A percentile compares a stretch with the other conserved stretches of the same genome.
These are phyloP conservation scores for Zaprionus lineosus DNA, from an alignment of 2,888 invertebrate genomes.

Conservation along the genomic window DNA sequence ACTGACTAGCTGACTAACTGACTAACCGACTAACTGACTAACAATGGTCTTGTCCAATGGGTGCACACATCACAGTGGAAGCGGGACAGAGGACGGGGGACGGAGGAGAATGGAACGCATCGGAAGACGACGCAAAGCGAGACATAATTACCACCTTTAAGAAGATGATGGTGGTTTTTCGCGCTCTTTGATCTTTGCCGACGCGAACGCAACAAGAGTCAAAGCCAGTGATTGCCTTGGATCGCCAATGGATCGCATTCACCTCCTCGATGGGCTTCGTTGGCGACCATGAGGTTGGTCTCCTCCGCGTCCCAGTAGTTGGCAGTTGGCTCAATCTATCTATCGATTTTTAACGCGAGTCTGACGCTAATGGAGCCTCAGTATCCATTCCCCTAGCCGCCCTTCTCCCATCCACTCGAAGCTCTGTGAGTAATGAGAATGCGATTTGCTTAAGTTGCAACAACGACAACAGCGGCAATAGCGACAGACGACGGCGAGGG, in stretches of 20 bases:
- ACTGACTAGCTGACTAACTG: conserved; percentile 21
- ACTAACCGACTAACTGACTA: conserved; percentile 3
- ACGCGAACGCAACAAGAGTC: conserved; percentile 42
- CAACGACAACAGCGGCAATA: no score
- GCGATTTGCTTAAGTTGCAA: conserved; percentile 58
- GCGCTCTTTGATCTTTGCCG: conserved; percentile 81
- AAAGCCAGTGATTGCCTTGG: conserved; percentile 13
- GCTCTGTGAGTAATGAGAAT: conserved; percentile 78
- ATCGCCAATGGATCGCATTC: conserved; percentile 3
- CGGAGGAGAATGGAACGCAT: conserved; percentile 21
- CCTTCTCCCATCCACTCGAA: conserved; percentile 40
- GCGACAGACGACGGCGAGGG: neutral
- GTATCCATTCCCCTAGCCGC: neutral
- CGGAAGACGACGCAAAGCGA: conserved; percentile 52
- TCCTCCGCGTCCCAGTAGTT: conserved; percentile 49
- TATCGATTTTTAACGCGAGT: conserved; percentile 83
- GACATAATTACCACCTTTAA: conserved; percentile 82
- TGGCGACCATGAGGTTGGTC: conserved; percentile 41
- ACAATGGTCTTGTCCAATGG: conserved; percentile 11
- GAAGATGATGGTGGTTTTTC: conserved; percentile 82
- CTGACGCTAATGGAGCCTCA: conserved; percentile 82
- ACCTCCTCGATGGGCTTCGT: conserved; percentile 34
- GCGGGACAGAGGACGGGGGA: conserved; percentile 14
- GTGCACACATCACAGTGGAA: neutral
- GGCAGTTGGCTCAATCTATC: conserved; percentile 76